Evolutionary conservation across 1,140 invertebrate species (phyloP).

Genomic region (Forficula auricularia): DNA sequence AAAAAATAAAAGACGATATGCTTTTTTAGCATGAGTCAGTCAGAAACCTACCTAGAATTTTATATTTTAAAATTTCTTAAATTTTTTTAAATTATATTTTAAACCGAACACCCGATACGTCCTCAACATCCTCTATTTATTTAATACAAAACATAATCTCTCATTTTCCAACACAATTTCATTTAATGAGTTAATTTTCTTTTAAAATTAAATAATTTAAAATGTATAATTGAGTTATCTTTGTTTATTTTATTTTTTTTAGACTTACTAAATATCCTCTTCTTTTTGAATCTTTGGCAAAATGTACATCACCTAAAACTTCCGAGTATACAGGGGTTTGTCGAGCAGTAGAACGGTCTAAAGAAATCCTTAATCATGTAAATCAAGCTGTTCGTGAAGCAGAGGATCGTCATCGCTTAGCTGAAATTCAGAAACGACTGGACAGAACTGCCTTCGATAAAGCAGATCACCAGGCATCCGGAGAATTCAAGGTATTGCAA

Average conservation of each 20-base stretch:
- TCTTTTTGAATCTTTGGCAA: constrained; percentile 75
- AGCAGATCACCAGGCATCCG: constrained; percentile 36
- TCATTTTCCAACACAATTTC: too few relatives aligned
- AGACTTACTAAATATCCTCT: constrained; percentile 89
- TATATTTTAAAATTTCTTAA: too few relatives aligned
- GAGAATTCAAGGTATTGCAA: constrained; percentile 40
- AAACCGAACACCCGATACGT: too few relatives aligned
- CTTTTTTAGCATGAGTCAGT: too few relatives aligned
- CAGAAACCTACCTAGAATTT: too few relatives aligned
- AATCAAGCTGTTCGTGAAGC: constrained; percentile 84
- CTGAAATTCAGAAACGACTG: constrained; percentile 70
- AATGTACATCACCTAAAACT: constrained; percentile 40
- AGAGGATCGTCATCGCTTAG: constrained; percentile 72
- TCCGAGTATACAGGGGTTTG: constrained; percentile 45
- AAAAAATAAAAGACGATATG: too few relatives aligned
- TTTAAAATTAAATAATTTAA: too few relatives aligned
- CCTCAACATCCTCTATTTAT: too few relatives aligned
- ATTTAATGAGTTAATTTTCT: too few relatives aligned
- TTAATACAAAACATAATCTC: too few relatives aligned
- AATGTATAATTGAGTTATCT: too few relatives aligned
- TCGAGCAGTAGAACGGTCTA: constrained; percentile 58
- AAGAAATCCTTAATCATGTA: constrained; percentile 75
- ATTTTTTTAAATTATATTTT: too few relatives aligned
- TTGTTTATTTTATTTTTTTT: constrained; percentile 14
- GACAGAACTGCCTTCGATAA: constrained; percentile 57